These are phyloP conservation scores for Brachionus sp. DNA, from an alignment of 1,140 invertebrate species.

Conservation along the genomic window DNA sequence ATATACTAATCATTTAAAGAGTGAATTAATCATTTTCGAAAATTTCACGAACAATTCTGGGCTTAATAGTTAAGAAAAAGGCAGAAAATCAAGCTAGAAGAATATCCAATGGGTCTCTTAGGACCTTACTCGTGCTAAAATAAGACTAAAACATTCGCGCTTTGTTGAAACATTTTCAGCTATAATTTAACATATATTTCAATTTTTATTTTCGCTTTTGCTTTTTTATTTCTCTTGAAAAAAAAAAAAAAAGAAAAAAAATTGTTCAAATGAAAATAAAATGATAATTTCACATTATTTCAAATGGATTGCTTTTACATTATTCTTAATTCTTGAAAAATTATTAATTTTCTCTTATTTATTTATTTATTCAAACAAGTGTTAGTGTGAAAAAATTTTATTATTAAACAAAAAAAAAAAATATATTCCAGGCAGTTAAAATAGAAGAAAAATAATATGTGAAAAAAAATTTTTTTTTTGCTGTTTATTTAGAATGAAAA, in stretches of 20 bases:
- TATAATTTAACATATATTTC: constrained; percentile 35
- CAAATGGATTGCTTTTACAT: background rate
- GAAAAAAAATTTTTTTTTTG: background rate
- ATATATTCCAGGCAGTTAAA: no score
- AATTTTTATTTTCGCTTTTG: background rate
- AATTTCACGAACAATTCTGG: background rate
- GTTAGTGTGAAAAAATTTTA: background rate
- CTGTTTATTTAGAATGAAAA: constrained; percentile 19
- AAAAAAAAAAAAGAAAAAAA: no score
- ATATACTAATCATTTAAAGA: background rate
- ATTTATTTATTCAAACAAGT: no score
- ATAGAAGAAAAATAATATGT: background rate
- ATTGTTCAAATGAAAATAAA: background rate
- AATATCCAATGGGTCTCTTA: background rate
- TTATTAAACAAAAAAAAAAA: no score
- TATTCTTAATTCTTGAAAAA: background rate
- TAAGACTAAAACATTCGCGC: background rate
- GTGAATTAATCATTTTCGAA: background rate
- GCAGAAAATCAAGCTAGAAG: background rate
- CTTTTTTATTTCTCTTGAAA: background rate
- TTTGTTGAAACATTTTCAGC: constrained; percentile 35
- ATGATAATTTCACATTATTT: constrained; percentile 42
- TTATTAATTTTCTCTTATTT: background rate
- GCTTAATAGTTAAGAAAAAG: background rate
- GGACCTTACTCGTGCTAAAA: background rate